Base-by-base conservation (phyloP, 1,140 invertebrate species). In the Campoletis sonorensis region DNA sequence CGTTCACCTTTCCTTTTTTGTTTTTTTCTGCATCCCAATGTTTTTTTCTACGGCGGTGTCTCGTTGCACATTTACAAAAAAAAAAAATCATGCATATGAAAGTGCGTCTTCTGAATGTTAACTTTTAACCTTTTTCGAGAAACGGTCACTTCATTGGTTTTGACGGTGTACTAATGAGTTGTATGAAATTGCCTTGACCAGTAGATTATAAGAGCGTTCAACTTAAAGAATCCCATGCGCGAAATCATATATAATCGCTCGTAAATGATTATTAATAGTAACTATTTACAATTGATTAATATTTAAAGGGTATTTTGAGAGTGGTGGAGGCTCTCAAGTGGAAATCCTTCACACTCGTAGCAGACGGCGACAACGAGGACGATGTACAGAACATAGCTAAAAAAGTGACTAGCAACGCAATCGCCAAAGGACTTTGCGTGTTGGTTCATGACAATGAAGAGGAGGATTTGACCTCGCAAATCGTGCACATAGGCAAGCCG, bases 271-370 rank as follows among this genome's bases (percentile, higher is more conserved):
- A 54, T n/a, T 54, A 54, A 54, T 54, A n/a, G 51, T 18, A 54
- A 54, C 18, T 5, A 54, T n/a, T 54, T 4, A 54, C 51, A 18
- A n/a, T 54, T 54, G n/a, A 54, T 54, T 54, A 54, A n/a, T 18
- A 54, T 54, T 0, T 27, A n/a, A 58, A 90, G 89, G 89, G 85
- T 7, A 77, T 86, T 7, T 77, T 91, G 7, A 88, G 87, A 73
- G 82, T 89, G 8, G 45, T 90, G 15, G 83, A 90, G n/a, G 78
- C 82, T 7, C 49, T 91, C 11, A 89, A 88, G 68, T 91, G 90
- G 90, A 90, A 91, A 67, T 86, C 90, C 21, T 91, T 91, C 71
- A 89, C 89, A 2, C 77, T 91, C 67, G 86, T 90, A 10, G 84
- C 85, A 21, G 82, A 87, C 33, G 70, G 80, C 2, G 84, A 90